Evolutionary conservation across 2,797 vertebrate genomes (phyloP), one percentile per base, ranked within the genome.

Genomic region (Pseudomugil gertrudae): DNA sequence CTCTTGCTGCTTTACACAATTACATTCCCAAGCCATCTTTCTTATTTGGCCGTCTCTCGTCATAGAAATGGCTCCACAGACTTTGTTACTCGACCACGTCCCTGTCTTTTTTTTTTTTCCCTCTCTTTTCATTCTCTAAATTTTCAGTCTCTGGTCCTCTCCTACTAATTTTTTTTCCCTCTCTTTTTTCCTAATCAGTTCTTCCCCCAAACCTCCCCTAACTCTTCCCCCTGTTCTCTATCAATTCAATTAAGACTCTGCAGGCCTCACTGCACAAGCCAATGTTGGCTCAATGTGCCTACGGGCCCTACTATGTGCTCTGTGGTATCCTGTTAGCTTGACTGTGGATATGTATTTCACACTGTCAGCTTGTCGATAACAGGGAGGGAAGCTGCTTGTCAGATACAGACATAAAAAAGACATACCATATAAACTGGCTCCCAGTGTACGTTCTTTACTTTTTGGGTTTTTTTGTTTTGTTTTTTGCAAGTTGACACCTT

Each of bases 211-310:
- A 48, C 69, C 33, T 71, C 60, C 56, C 27, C 66, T 63, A 66
- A 35, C 57, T 66, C 72, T 74, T 63, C 64, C 66, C 73, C 58
- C 59, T 76, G 77, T 81, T 87, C 71, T 84, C 79, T 83, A 82
- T 89, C 83, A 87, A 69, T 84, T 84, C 78, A 90, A 89, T 90
- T 92, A 86, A 85, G 81, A 83, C 77, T 87, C 63, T 21, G 64
- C n/a, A 73, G 81, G 86, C 88, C 84, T 87, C 81, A 27, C 71
- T 90, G 87, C 87, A 79, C 89, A 86, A 85, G 79, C 82, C 84
- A 87, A 89, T 88, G 89, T 87, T 84, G 77, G 66, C 60, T 79
- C 84, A 79, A 81, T 86, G 86, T 76, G 78, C 80, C 71, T 63
- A 52, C 36, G 57, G 83, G 74, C 69, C 55, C 74, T 66, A 83